Evolutionary conservation across 2,888 invertebrate genomes (phyloP).

Genomic region (Macropis europaea): DNA sequence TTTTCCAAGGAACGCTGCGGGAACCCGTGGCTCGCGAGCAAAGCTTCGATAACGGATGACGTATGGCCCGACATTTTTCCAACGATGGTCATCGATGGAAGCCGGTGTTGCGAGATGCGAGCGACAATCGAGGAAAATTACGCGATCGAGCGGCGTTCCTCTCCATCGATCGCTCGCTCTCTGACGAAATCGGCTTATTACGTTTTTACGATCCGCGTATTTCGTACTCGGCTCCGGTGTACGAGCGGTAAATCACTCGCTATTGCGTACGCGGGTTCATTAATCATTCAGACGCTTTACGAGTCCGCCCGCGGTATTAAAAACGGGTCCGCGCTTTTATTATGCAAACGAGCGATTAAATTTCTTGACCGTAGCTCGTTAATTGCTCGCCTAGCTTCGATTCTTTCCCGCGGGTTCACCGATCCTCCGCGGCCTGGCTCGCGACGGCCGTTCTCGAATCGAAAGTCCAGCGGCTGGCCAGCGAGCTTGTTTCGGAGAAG

Average conservation of each 20-base stretch:
- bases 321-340: not conserved
- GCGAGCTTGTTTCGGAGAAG: too few species aligned
- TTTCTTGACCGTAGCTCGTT: not conserved
- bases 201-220: not conserved
- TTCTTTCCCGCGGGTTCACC: slow-evolving; percentile 27
- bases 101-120: too few species aligned
- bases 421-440: not conserved
- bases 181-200: not conserved
- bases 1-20: not conserved
- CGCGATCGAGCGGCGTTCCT: not conserved
- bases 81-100: not conserved
- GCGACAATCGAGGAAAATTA: slow-evolving; percentile 1
- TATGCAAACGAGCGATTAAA: too few species aligned
- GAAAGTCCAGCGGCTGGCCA: too few species aligned
- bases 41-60: not conserved
- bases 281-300: not conserved
- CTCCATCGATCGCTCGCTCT: not conserved
- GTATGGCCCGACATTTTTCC: not conserved
- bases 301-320: not conserved
- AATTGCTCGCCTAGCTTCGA: slow-evolving; percentile 39
- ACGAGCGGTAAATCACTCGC: not conserved
- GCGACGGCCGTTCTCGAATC: too few species aligned
- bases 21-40: not conserved
- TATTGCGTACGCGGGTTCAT: not conserved
- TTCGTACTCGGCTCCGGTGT: not conserved